Percentiles rank a stretch among this genome's conserved stretches.
Evolutionary conservation across 1,140 invertebrate species (phyloP).

Genomic region (Zaprionus nigranus): DNA sequence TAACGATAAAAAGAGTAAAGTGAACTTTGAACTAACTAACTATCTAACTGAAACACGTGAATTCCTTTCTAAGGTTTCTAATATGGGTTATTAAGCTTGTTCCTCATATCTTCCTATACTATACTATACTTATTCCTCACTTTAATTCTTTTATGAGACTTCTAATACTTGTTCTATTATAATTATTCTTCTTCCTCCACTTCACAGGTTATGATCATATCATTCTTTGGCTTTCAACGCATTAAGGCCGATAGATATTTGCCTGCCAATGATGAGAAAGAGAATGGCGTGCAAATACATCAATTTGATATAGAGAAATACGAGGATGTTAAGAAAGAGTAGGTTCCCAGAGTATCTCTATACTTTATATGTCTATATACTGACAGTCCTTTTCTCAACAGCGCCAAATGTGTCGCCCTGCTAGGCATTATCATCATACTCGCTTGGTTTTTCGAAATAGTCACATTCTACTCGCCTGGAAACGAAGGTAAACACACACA

Average conservation of each 20-base stretch:
- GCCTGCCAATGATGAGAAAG: conserved; percentile 39
- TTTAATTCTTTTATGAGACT: not conserved
- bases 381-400: conserved; percentile 17
- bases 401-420: conserved; percentile 79
- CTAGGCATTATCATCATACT: conserved; percentile 72
- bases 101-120: too few relatives aligned
- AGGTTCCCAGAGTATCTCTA: conserved; percentile 12
- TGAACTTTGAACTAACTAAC: not conserved
- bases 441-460: conserved; percentile 81
- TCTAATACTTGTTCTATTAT: not conserved
- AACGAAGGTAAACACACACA: conserved; percentile 41
- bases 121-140: too few relatives aligned
- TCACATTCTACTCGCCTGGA: conserved; percentile 78
- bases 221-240: conserved; percentile 82
- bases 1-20: not conserved
- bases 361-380: not conserved
- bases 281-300: not conserved
- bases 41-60: not conserved
- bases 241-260: conserved; percentile 53
- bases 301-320: conserved; percentile 71
- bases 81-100: too few relatives aligned
- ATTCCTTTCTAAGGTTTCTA: too few relatives aligned
- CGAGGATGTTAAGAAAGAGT: conserved; percentile 82
- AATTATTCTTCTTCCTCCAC: too few relatives aligned
- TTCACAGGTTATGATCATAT: conserved; percentile 60